phyloP scores from a whole-genome alignment of 2,113 vertebrate genomes.

The Columba janthina region DNA sequence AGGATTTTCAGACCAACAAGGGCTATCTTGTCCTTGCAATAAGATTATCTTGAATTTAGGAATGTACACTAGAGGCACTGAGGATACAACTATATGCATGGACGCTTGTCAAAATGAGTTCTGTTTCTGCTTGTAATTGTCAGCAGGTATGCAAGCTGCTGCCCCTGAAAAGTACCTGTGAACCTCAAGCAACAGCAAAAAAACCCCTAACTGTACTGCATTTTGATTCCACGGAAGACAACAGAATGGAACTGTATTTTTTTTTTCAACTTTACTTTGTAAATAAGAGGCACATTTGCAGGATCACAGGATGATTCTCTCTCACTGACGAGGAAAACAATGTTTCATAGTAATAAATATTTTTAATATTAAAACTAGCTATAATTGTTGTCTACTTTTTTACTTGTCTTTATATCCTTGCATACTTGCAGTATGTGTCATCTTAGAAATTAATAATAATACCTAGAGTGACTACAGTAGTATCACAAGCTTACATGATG shows the following conservation, averaged over 20 bases:
- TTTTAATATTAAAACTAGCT: neutral
- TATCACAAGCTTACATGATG: neutral
- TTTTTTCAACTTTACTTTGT: neutral
- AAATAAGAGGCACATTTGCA: neutral
- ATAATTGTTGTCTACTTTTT: neutral
- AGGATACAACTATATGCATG: rapidly evolving
- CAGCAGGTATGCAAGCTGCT: neutral
- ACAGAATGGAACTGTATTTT: neutral
- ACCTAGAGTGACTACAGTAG: neutral
- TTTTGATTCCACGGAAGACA: neutral
- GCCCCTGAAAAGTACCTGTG: neutral
- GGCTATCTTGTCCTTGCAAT: neutral
- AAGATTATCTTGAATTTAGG: neutral
- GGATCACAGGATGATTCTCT: neutral
- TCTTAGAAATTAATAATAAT: neutral
- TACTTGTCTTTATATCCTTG: neutral
- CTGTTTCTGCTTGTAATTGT: neutral
- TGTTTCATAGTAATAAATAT: neutral
- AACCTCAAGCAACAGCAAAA: neutral
- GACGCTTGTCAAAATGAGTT: neutral
- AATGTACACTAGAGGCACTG: rapidly evolving
- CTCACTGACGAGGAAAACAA: neutral
- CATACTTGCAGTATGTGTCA: neutral
- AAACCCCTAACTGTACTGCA: neutral
- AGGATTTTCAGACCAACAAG: neutral